Evolutionary conservation across 2,797 vertebrate species (phyloP).

Genomic region (Galago senegalensis): DNA sequence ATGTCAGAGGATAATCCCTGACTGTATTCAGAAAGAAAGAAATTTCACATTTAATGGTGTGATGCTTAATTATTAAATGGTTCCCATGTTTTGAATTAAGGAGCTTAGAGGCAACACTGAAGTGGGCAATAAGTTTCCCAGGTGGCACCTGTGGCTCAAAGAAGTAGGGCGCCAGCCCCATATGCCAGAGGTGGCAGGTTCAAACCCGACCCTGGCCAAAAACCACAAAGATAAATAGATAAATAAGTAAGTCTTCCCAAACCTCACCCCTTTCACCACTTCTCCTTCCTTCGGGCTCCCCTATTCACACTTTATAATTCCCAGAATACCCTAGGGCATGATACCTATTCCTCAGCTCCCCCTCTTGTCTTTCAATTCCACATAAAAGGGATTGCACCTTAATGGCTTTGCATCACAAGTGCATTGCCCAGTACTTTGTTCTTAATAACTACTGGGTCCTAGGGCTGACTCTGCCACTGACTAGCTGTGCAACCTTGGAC

Average conservation of each 20-base stretch:
- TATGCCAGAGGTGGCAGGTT: too few relatives aligned
- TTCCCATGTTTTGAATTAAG: neutral
- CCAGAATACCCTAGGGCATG: neutral
- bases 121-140: neutral
- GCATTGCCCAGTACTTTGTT: neutral
- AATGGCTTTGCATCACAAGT: constrained; percentile 29
- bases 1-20: neutral
- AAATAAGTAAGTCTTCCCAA: neutral
- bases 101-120: neutral
- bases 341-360: neutral
- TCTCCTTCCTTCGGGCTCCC: neutral
- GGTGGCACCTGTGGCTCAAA: too few relatives aligned
- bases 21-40: constrained; percentile 15
- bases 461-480: neutral
- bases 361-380: neutral
- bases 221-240: too few relatives aligned
- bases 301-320: neutral
- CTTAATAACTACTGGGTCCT: constrained; percentile 20
- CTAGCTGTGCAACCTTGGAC: neutral
- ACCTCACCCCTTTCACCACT: neutral
- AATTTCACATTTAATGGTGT: neutral
- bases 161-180: too few relatives aligned
- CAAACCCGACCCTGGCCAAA: too few relatives aligned
- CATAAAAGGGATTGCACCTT: neutral
- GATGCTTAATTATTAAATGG: neutral